Conservation (phyloP, 2,113 vertebrate species). For the Xenopus laevis region DNA sequence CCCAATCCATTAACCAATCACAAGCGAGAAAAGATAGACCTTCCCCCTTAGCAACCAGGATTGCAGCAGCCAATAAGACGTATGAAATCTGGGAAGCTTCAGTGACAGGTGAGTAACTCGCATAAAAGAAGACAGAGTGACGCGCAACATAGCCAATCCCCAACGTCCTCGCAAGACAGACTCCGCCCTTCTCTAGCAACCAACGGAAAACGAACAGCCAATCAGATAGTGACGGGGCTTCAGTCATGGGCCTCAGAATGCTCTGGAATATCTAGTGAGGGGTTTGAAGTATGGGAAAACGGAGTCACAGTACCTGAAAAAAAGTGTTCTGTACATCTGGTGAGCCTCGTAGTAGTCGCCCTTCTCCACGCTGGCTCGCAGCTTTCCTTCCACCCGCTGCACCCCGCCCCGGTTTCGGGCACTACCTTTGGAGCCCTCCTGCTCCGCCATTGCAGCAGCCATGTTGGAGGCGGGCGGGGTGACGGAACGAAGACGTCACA, state of each 20-base stretch:
- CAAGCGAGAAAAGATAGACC: not conserved
- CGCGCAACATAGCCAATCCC: slow-evolving; percentile 38
- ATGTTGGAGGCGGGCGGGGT: slow-evolving; percentile 54
- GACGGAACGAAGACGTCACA: not conserved
- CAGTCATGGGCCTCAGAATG: slow-evolving; percentile 47
- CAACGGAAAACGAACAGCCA: slow-evolving; percentile 9
- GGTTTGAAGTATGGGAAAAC: slow-evolving; percentile 5
- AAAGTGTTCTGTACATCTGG: slow-evolving; percentile 96
- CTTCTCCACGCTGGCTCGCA: slow-evolving; percentile 91
- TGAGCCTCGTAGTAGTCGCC: slow-evolving; percentile 96
- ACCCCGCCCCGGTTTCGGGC: slow-evolving; percentile 92
- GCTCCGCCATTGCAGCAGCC: slow-evolving; percentile 82
- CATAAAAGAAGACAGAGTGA: not conserved
- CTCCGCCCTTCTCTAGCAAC: slow-evolving; percentile 49
- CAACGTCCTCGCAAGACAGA: not conserved
- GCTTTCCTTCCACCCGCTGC: slow-evolving; percentile 91
- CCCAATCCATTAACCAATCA: too few relatives aligned
- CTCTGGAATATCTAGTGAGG: slow-evolving; percentile 45
- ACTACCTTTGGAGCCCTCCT: slow-evolving; percentile 81
- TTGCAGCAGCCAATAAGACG: slow-evolving; percentile 55
- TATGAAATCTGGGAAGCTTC: not conserved
- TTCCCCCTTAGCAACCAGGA: slow-evolving; percentile 20
- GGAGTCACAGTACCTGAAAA: slow-evolving; percentile 78
- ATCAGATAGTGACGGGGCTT: not conserved
- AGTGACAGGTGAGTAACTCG: slow-evolving; percentile 1